A percentile compares a stretch with the other conserved stretches of the same genome.
Conservation (phyloP, 2,888 invertebrate genomes). For the Tanypteryx hageni region DNA sequence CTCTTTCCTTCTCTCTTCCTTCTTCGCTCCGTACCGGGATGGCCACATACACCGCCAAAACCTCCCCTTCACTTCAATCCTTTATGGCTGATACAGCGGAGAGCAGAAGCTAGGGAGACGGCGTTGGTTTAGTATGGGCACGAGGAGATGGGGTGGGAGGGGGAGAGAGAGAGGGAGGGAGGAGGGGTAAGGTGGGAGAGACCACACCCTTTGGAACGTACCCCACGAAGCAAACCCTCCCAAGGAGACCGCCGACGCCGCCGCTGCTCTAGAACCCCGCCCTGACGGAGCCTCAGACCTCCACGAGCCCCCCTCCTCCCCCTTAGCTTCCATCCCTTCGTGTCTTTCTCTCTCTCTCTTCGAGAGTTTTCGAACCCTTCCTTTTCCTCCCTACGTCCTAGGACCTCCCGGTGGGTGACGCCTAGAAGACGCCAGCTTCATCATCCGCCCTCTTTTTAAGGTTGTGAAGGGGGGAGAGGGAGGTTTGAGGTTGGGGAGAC, state of each 20-base stretch:
- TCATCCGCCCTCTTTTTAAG: constrained; percentile 59
- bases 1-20: constrained; percentile 66
- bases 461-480: constrained; percentile 1
- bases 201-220: constrained; percentile 59
- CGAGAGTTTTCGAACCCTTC: constrained; percentile 15
- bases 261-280: constrained; percentile 46
- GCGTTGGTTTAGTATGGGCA: too few relatives aligned
- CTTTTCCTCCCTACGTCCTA: background rate
- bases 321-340: background rate
- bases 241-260: constrained; percentile 34
- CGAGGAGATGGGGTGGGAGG: background rate
- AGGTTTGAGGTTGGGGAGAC: background rate
- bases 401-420: constrained; percentile 55
- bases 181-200: background rate
- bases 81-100: constrained; percentile 17
- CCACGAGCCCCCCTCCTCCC: background rate
- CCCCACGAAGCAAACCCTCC: constrained; percentile 28
- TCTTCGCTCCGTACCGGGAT: constrained; percentile 26
- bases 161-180: too few relatives aligned
- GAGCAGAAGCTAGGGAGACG: background rate
- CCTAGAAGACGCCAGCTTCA: constrained; percentile 60
- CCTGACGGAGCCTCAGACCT: constrained; percentile 37
- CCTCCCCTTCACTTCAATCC: constrained; percentile 8
- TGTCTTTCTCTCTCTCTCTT: background rate
- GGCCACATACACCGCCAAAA: background rate